A percentile compares a stretch with the other conserved stretches of the same genome.
phyloP scores from a whole-genome alignment of 2,888 invertebrate genomes.

The Dermolepida albohirtum region DNA sequence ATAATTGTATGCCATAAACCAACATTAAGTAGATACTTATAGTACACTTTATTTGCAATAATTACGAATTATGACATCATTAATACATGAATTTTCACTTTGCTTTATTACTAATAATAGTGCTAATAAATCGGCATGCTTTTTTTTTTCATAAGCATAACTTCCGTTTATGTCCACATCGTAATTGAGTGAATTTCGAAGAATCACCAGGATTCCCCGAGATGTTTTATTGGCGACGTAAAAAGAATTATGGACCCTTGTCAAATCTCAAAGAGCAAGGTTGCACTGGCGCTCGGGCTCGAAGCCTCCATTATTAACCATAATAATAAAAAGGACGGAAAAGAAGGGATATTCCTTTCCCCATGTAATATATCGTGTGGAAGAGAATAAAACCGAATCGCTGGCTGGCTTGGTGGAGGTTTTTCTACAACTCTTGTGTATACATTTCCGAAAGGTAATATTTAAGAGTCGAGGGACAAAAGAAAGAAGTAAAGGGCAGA shows the following conservation, averaged over 20 bases:
- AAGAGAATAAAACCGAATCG: neutral
- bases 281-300: neutral
- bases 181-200: conserved; percentile 24
- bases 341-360: neutral
- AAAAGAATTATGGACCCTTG: conserved; percentile 28
- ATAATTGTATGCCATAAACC: too few relatives aligned
- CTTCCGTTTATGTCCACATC: neutral
- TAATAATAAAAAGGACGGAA: conserved; percentile 13
- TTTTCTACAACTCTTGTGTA: neutral
- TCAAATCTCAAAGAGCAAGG: conserved; percentile 22
- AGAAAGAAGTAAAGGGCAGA: too few relatives aligned
- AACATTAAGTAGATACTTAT: too few relatives aligned
- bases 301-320: conserved; percentile 22
- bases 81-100: conserved; percentile 13
- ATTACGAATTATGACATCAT: too few relatives aligned
- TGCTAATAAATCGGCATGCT: conserved; percentile 12
- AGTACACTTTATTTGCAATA: too few relatives aligned
- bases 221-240: conserved; percentile 21
- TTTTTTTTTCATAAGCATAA: too few relatives aligned
- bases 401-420: neutral
- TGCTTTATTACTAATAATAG: conserved; percentile 1
- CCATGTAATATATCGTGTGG: conserved; percentile 7
- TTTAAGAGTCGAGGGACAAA: too few relatives aligned
- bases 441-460: neutral
- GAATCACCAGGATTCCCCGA: conserved; percentile 1